Evolutionary conservation across 2,888 invertebrate genomes (phyloP).

Genomic region (Leistus spinibarbis): DNA sequence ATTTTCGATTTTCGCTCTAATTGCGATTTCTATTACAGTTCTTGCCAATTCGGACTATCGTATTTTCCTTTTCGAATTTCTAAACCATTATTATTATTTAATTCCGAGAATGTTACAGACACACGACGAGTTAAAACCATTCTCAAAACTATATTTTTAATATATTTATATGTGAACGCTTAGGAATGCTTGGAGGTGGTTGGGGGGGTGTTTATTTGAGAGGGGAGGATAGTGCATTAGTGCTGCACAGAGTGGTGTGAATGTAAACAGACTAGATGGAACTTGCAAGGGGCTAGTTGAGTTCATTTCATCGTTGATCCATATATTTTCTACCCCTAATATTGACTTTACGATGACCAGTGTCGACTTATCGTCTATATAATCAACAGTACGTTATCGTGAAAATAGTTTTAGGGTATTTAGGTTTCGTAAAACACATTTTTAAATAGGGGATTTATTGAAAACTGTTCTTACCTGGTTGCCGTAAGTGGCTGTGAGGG

Average conservation of each 20-base stretch:
- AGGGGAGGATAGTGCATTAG: constrained; percentile 19
- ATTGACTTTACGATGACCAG: neutral
- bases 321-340: neutral
- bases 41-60: no score
- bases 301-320: constrained; percentile 26
- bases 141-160: neutral
- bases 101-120: no score
- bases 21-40: no score
- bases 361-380: neutral
- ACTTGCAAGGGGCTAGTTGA: neutral
- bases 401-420: no score
- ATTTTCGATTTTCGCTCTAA: no score
- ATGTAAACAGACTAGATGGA: constrained; percentile 34
- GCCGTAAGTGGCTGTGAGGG: constrained; percentile 86
- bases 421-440: neutral
- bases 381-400: neutral
- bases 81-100: no score
- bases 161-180: neutral
- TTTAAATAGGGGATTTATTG: neutral
- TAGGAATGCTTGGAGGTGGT: neutral
- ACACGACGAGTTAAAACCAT: no score
- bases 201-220: neutral
- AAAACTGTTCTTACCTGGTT: constrained; percentile 72
- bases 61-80: no score
- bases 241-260: constrained; percentile 31